Percentiles rank a stretch among this genome's conserved stretches.
Conservation (phyloP, 2,888 invertebrate species). For the Monochamus alternatus region DNA sequence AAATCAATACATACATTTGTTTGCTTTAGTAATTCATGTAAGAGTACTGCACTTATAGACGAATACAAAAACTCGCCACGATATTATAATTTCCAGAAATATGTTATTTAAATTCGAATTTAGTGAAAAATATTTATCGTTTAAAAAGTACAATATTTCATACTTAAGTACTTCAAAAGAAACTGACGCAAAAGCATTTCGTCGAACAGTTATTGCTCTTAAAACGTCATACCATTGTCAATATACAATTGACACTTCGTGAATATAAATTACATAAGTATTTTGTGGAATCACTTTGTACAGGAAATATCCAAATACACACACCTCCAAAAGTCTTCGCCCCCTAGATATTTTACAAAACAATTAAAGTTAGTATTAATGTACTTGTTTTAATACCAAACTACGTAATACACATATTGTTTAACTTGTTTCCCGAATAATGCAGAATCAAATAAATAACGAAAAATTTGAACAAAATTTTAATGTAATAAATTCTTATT, state of each 20-base stretch:
- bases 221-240: constrained; percentile 4
- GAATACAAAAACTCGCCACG: not conserved
- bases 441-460: too few relatives aligned
- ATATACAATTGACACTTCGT: not conserved
- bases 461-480: too few relatives aligned
- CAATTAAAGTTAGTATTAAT: too few relatives aligned
- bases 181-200: constrained; percentile 1
- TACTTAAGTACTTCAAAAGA: not conserved
- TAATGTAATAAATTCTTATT: too few relatives aligned
- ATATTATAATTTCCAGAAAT: not conserved
- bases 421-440: too few relatives aligned
- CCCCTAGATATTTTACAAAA: too few relatives aligned
- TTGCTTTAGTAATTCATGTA: constrained; percentile 7
- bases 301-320: not conserved
- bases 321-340: too few relatives aligned
- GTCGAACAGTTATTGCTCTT: not conserved
- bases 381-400: too few relatives aligned
- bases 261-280: not conserved
- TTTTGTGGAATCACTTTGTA: not conserved
- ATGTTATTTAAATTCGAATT: not conserved
- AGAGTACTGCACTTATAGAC: not conserved
- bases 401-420: too few relatives aligned
- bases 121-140: not conserved
- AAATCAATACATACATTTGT: not conserved
- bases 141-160: not conserved